These are phyloP conservation scores for Betta splendens DNA, from an alignment of 2,797 vertebrate genomes.

Conservation along the genomic window DNA sequence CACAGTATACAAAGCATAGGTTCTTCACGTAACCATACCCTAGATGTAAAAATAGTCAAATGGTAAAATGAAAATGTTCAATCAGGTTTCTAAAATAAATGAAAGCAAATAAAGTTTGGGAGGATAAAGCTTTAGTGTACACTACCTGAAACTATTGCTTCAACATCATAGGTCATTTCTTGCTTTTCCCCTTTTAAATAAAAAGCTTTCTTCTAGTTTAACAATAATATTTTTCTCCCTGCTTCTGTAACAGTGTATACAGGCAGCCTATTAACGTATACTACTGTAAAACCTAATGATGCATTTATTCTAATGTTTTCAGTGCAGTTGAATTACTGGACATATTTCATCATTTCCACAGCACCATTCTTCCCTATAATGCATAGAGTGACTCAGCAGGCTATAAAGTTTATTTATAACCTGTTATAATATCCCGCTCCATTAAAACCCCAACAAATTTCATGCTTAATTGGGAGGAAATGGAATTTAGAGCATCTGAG, in stretches of 20 bases:
- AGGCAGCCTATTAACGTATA: conserved; percentile 20
- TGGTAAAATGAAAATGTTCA: too few relatives aligned
- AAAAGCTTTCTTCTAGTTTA: not conserved
- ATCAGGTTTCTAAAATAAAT: too few relatives aligned
- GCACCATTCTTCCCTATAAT: conserved; percentile 17
- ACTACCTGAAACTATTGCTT: not conserved
- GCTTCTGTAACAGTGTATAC: not conserved
- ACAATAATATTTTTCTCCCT: not conserved
- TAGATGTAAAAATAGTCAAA: too few relatives aligned
- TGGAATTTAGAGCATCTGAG: conserved; percentile 16
- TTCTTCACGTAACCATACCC: too few relatives aligned
- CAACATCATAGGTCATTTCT: too few relatives aligned
- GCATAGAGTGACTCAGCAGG: conserved; percentile 33
- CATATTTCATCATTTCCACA: conserved; percentile 10
- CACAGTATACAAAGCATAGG: too few relatives aligned
- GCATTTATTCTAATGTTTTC: conserved; percentile 9
- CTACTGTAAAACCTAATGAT: conserved; percentile 12
- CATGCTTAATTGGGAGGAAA: conserved; percentile 26
- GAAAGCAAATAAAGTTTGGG: too few relatives aligned
- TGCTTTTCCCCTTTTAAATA: too few relatives aligned
- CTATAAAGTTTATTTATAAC: conserved; percentile 33
- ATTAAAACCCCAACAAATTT: conserved; percentile 13
- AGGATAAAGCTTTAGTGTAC: not conserved
- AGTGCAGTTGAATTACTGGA: not conserved
- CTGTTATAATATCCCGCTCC: conserved; percentile 6